Evolutionary conservation across 2,888 invertebrate genomes (phyloP), one percentile per base, ranked within the genome.

Genomic region (Phortica magna): DNA sequence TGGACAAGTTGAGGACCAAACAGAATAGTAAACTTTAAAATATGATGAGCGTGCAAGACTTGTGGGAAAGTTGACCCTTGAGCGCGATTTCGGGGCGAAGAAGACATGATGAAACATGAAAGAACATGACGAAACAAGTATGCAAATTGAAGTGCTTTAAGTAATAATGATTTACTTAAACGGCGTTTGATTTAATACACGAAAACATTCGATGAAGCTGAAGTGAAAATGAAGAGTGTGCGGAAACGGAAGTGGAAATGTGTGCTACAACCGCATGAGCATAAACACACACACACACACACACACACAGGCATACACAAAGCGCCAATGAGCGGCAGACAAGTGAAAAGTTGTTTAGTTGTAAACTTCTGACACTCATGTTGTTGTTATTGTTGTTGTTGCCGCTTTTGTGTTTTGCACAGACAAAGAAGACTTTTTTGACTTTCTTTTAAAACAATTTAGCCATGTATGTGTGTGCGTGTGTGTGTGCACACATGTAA

Each of bases 371-470:
- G 31, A 31, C 31, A 31, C 31, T 31, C 31, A 31, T 31, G 31
- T 31, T 31, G 31, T 31, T 31, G 31, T 31, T 31, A 3, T 31
- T 68, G 19, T 55, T 55, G 42, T 31, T 31, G 48, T 75, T 82
- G 76, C 79, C 75, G 43, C 78, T 76, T 75, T 71, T 67, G 59
- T 83, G 85, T 83, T 83, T 82, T 82, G 77, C 81, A 71, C 77
- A 74, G 78, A 74, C 75, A 76, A 80, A 76, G 73, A 83, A 61
- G 61, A 61, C 22, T 61, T 61, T 88, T 86, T 85, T 84, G 88
- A 87, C 81, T 86, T 86, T 86, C 87, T 87, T 88, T 84, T 85
- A 87, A 82, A 88, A 88, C 87, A 85, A 87, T 85, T 88, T 57
- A 3, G 48, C 48, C 43, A 61, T 72, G 65, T 61, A 74, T 75